Evolutionary conservation across 2,888 invertebrate genomes (phyloP), one percentile per base, ranked within the genome.

Genomic region (Eristalis arbustorum): DNA sequence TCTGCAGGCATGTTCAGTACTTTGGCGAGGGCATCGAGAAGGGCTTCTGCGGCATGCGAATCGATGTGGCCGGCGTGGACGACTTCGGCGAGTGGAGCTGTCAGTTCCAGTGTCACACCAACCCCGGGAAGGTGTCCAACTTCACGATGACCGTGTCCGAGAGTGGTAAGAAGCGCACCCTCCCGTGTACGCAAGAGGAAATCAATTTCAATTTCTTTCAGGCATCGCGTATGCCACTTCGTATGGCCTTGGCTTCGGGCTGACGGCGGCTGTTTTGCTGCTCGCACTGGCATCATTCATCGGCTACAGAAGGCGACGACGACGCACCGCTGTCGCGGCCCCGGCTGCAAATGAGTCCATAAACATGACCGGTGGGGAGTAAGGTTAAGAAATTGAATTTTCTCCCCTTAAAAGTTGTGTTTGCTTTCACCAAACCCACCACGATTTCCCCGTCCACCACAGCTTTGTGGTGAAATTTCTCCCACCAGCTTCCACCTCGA

Each of bases 61-160:
- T 90, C 37, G 82, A 64, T 40, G 84, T 88, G n/a, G 62, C 89
- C 1, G 76, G 49, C 23, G 68, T 40, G 1, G 79, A 89, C 28
- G 90, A 90, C 69, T 89, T 88, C 62, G 90, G 90, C 1, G 67
- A 78, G n/a, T 90, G 90, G 90, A 89, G 84, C 77, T 90, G 90
- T 34, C 89, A 89, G 57, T 90, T 90, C 76, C 78, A 67, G 56
- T 18, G 37, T 1, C 62, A 75, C 42, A 42, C 18, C 25, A 82
- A 66, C 25, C 83, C 74, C 18, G 78, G 42, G 13, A 68, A 57
- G 23, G 59, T 87, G 18, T 87, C 87, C 57, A 87, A 75, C 63
- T 87, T 87, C 18, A 87, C 72, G 14, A 83, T 87, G 23, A 37
- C 49, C 31, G 72, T 87, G n/a, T 67, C 23, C 8, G 63, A 79